Evolutionary conservation across 2,113 vertebrate genomes (phyloP), one percentile per base, ranked within the genome.

Genomic region (Neolamprologus fasciatus): DNA sequence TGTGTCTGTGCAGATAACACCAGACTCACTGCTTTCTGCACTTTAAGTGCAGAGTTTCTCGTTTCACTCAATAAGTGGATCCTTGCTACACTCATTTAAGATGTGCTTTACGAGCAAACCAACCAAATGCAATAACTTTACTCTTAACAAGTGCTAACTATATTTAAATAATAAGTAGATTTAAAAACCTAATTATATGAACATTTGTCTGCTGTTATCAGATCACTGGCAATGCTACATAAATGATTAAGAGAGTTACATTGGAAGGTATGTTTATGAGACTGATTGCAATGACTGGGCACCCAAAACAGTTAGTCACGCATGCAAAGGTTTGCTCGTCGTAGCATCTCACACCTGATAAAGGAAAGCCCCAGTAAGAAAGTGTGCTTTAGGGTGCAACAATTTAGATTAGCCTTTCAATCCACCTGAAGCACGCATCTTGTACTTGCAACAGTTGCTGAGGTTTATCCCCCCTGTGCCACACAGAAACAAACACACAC

Each of bases 401-500:
- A 61, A 28, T 76, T 81, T 45, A 83, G 85, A 91, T 86, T 31
- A 84, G 13, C 47, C 26, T 85, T 81, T 80, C 26, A 91, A 82
- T 80, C 81, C 61, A 90, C 82, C 79, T 83, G 89, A 89, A 57
- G 57, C 19, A 31, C n/a, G 3, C 26, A 71, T 31, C 86, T 85
- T 90, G n/a, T 73, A 66, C 53, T 86, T 82, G 76, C 83, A 87
- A 89, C 85, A 89, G 87, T 86, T 92, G 88, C 40, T 31, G 63
- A 82, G 73, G 78, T 66, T 78, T 83, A 66, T 35, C 42, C 16
- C 40, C 23, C 16, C 0, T 40, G 11, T 45, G 37, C 40, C 68
- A 26, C 14, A 45, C 40, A 73, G 8, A 45, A 23, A 73, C 68
- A 73, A 21, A 21, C 63, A 68, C 35, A 40, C 63, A 33, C 54